Percentiles rank a stretch among this genome's conserved stretches.
Evolutionary conservation across 2,888 invertebrate genomes (phyloP).

Genomic region (Malthinus flaveolus): DNA sequence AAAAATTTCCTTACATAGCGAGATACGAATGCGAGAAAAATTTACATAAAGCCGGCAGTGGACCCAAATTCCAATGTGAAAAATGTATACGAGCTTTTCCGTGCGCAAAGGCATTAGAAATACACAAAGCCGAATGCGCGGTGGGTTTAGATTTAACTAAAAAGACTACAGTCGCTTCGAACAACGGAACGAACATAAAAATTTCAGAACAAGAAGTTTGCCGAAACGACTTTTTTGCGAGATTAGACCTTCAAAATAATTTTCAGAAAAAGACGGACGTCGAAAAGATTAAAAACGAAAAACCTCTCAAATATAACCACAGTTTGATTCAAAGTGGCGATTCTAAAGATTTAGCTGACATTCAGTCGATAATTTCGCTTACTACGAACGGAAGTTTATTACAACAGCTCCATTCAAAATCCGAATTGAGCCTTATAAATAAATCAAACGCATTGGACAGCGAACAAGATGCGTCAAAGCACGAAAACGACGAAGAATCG

Average conservation of each 20-base stretch:
- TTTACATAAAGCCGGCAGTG: conserved; percentile 60
- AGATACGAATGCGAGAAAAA: conserved; percentile 72
- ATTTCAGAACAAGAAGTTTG: conserved; percentile 63
- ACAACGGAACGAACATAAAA: conserved; percentile 35
- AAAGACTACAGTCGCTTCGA: conserved; percentile 44
- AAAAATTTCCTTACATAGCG: conserved; percentile 79
- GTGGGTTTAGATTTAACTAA: conserved; percentile 47
- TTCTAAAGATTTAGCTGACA: conserved; percentile 80
- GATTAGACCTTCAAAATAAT: conserved; percentile 75
- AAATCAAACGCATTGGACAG: conserved; percentile 12
- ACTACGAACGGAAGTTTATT: conserved; percentile 71
- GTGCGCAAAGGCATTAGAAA: conserved; percentile 67
- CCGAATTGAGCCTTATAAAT: conserved; percentile 41
- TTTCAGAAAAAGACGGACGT: conserved; percentile 51
- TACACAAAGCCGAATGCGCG: conserved; percentile 64
- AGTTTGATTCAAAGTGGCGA: conserved; percentile 52
- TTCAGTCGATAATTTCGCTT: conserved; percentile 80
- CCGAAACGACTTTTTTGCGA: conserved; percentile 80
- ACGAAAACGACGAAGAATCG: conserved; percentile 63
- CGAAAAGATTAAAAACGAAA: conserved; percentile 31
- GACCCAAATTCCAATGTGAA: conserved; percentile 69
- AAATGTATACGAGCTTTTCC: conserved; percentile 74
- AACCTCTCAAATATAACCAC: conserved; percentile 38
- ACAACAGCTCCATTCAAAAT: conserved; percentile 62
- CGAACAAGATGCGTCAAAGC: conserved; percentile 36